Percentiles rank a stretch among this genome's conserved stretches.
These are phyloP conservation scores for Porites lobata DNA, from an alignment of 92 coral and sea anemone genomes.

Conservation along the genomic window DNA sequence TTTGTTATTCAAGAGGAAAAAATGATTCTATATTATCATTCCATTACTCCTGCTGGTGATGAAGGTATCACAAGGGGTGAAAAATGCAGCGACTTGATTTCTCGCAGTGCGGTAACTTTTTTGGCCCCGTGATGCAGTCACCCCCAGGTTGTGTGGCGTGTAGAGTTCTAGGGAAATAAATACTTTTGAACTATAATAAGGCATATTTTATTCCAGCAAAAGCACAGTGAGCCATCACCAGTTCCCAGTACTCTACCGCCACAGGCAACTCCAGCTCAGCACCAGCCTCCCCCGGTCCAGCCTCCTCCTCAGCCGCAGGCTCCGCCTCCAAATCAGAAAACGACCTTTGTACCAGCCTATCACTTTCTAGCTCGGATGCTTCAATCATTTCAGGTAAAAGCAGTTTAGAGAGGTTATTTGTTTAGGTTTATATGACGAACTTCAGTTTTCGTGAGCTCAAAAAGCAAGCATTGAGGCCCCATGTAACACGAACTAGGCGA, in stretches of 20 bases:
- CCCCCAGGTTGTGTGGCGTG: too few species aligned
- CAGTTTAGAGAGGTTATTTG: not conserved
- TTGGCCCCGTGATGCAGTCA: too few species aligned
- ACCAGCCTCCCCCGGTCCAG: conserved; percentile 42
- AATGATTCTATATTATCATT: too few species aligned
- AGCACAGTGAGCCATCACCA: conserved; percentile 86
- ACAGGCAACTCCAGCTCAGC: conserved; percentile 34
- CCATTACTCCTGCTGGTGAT: too few species aligned
- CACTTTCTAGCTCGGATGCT: conserved; percentile 90
- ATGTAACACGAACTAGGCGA: too few species aligned
- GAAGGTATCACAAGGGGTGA: too few species aligned
- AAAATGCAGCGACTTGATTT: too few species aligned
- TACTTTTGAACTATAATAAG: not conserved
- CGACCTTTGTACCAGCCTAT: conserved; percentile 80
- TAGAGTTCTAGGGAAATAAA: too few species aligned
- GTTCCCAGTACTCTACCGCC: conserved; percentile 53
- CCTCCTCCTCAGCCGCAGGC: conserved; percentile 69
- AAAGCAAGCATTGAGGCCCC: too few species aligned
- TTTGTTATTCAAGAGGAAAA: too few species aligned
- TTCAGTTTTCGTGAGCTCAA: too few species aligned
- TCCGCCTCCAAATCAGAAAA: conserved; percentile 51
- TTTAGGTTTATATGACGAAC: not conserved
- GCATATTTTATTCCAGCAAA: conserved; percentile 74
- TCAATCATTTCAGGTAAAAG: conserved; percentile 81
- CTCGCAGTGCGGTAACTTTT: too few species aligned